Percentiles rank a stretch among this genome's conserved stretches.
These are phyloP conservation scores for Scaptomyza tumidula DNA, from an alignment of 2,888 invertebrate species.

Conservation along the genomic window DNA sequence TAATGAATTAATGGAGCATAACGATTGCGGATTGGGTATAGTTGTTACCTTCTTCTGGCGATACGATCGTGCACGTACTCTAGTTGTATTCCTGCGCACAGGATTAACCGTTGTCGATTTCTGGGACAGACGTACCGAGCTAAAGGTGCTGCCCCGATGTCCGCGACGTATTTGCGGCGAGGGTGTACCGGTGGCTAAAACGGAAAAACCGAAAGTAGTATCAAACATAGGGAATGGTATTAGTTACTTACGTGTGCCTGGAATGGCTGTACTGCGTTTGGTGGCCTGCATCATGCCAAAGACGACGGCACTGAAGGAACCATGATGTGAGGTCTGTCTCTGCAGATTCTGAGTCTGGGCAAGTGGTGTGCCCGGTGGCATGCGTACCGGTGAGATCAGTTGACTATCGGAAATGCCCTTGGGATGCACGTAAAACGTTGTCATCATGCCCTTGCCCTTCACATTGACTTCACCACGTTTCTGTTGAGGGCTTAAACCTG, in stretches of 20 bases:
- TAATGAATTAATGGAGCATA: conserved; percentile 2
- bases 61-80: conserved; percentile 84
- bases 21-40: too few species aligned
- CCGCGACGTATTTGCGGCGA: conserved; percentile 84
- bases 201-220: not conserved
- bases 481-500: conserved; percentile 84
- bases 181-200: conserved; percentile 83
- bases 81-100: conserved; percentile 86
- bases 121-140: conserved; percentile 86
- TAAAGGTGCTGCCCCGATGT: conserved; percentile 85
- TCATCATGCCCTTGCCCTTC: conserved; percentile 98
- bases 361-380: conserved; percentile 84
- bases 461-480: conserved; percentile 94
- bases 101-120: conserved; percentile 84
- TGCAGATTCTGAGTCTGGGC: conserved; percentile 87
- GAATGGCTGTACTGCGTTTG: conserved; percentile 83
- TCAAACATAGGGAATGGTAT: not conserved
- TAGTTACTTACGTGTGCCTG: conserved; percentile 83
- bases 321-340: conserved; percentile 89
- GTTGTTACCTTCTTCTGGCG: conserved; percentile 83
- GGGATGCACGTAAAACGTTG: conserved; percentile 95
- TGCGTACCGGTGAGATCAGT: conserved; percentile 81
- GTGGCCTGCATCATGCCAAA: conserved; percentile 94
- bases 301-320: conserved; percentile 93
- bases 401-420: conserved; percentile 84